Base-by-base conservation (phyloP, 1,140 invertebrate genomes). In the Littorina saxatilis region DNA sequence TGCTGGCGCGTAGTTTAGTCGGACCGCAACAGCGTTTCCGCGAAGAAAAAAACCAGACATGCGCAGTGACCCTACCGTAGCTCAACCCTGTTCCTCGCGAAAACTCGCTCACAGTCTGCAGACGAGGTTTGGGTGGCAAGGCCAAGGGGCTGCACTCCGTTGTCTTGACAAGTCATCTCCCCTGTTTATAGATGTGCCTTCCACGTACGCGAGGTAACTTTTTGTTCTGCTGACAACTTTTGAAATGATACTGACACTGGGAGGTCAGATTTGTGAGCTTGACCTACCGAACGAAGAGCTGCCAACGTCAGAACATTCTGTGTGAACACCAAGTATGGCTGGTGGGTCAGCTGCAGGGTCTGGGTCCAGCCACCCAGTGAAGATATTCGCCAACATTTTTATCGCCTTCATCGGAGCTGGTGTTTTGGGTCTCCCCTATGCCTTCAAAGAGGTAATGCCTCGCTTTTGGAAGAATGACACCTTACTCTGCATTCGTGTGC, bases 331-430 rank as follows among this genome's bases (percentile, higher is more conserved):
- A 20, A 83, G 58, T 3, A 90, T 89, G 89, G 82, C 85, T 35
- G 84, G 68, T 4, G 66, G 77, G 32, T 81, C 79, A 13, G 52
- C 50, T 9, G 37, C 32, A 7, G 84, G 83, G 0, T 43, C 68
- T 15, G 91, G 90, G 4, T 84, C 90, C 0, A 87, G 82, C 66
- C 91, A 88, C 80, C 88, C 89, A 20, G 68, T 92, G 1, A 93
- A 93, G 84, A 92, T 93, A 27, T 84, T 92, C 78, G 92, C 92
- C n/a, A 93, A 93, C 79, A 92, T 93, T 79, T 93, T 93, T 83
- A 93, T 93, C 74, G 92, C 93, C 0, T 93, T 93, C 77, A 92
- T 93, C 79, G 93, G 93, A 68, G 92, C 92, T 76, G 93, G 93
- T 74, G 90, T 93, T 73, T 83, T 93, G 27, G 93, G 93, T 35